Base-by-base conservation (phyloP, 2,888 invertebrate genomes). In the Odontocerum albicorne region DNA sequence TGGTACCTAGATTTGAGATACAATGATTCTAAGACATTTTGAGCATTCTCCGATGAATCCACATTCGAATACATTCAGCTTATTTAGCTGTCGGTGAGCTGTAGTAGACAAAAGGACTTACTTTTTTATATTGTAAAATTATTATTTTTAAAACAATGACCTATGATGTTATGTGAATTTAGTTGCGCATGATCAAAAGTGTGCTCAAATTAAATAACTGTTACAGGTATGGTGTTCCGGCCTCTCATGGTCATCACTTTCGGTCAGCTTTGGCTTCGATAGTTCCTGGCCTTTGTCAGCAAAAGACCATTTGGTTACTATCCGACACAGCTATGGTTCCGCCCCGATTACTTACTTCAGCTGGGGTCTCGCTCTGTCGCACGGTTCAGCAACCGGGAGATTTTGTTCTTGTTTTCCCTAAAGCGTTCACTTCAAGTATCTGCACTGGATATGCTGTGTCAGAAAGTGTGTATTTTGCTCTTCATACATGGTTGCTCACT, bases 281-380 rank as follows among this genome's bases (percentile, higher is more conserved):
- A 49, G 87, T 90, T 49, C 95, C 96, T 0, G 85, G 87, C 1
- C 87, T 88, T 59, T 89, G 90, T 63, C 87, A 88, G 66, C 91
- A 92, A 67, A 91, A 92, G 67, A 82, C 83, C 0, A 82, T 93
- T 20, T 96, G 95, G 95, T 75, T 96, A 51, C 87, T 93, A 1
- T 91, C 93, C 0, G 96, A 96, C 69, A 92, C 94, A 4, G 86
- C 90, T 0, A 96, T 96, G 95, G 88, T 96, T 4, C 93, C 95
- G 2, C 95, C 95, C 0, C 80, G 82, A 47, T 73, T 88, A 63
- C 78, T 97, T 21, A 81, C 85, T 1, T 83, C 85, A 62, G 82
- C 88, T 45, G 87, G 88, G 1, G 91, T 96, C 1, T 85, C 88
- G 0, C 71, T 96, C 19, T 87, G 88, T 49, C 82, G 90, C 8